A percentile compares a stretch with the other conserved stretches of the same genome.
Conservation (phyloP, 2,888 invertebrate species). For the Drosophila lutescens region DNA sequence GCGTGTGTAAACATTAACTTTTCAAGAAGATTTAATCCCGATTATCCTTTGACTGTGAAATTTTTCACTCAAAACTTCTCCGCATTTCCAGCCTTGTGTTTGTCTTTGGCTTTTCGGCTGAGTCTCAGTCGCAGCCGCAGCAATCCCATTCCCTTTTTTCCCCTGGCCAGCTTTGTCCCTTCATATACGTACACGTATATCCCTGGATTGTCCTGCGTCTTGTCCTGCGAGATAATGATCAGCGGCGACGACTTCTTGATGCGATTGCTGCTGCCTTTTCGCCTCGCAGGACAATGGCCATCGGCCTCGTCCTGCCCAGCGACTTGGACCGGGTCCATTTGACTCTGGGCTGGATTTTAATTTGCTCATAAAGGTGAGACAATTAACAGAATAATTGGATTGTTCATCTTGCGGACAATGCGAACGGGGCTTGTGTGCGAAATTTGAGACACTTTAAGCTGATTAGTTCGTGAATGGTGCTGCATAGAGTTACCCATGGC, state of each 20-base stretch:
- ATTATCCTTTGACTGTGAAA: conserved; percentile 84
- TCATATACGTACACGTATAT: neutral
- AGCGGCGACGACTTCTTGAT: conserved; percentile 82
- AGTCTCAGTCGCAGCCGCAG: conserved; percentile 50
- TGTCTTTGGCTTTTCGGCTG: conserved; percentile 62
- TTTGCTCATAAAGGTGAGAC: conserved; percentile 82
- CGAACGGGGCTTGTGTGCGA: conserved; percentile 16
- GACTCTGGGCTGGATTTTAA: conserved; percentile 82
- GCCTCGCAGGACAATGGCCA: conserved; percentile 59
- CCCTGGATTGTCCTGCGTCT: conserved; percentile 31
- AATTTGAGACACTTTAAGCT: conserved; percentile 32
- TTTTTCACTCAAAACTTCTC: conserved; percentile 70
- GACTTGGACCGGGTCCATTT: conserved; percentile 62
- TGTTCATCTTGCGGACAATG: conserved; percentile 70
- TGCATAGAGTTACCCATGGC: neutral
- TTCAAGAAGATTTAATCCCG: conserved; percentile 84
- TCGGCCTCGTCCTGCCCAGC: conserved; percentile 2
- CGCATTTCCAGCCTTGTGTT: conserved; percentile 52
- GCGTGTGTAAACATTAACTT: conserved; percentile 84
- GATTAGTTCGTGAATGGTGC: conserved; percentile 32
- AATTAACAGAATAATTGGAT: conserved; percentile 83
- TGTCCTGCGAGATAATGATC: conserved; percentile 66
- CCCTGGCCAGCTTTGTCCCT: conserved; percentile 18
- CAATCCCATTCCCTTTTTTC: conserved; percentile 38
- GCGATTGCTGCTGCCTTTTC: conserved; percentile 74